These are phyloP conservation scores for Platygyra sinensis DNA, from an alignment of 64 coral and sea anemone genomes.

Conservation along the genomic window DNA sequence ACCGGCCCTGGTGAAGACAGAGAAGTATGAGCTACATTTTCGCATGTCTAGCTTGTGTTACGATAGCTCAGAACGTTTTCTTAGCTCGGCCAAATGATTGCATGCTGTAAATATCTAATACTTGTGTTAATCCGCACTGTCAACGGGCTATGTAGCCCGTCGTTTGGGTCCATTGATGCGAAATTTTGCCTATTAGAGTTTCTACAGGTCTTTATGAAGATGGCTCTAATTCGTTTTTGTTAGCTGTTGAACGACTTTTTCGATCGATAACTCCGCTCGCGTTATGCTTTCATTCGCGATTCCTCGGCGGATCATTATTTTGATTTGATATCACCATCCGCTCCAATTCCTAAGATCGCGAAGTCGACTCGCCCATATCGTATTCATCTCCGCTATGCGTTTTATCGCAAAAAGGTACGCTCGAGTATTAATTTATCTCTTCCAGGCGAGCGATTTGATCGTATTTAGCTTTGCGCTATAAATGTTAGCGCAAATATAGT, in stretches of 20 bases:
- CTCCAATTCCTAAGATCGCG: neutral
- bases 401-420: conserved; percentile 20
- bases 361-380: neutral
- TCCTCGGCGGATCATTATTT: neutral
- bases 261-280: neutral
- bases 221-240: neutral
- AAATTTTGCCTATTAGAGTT: conserved; percentile 5
- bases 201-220: neutral
- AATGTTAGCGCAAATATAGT: conserved; percentile 1
- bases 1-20: conserved; percentile 18
- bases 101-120: neutral
- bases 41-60: neutral
- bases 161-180: neutral
- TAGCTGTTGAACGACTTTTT: neutral
- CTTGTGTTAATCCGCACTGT: conserved; percentile 9
- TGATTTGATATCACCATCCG: neutral
- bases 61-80: neutral
- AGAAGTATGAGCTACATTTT: conserved; percentile 25
- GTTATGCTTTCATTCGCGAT: neutral
- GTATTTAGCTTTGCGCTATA: neutral
- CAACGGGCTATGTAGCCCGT: neutral
- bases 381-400: neutral
- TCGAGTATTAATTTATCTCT: neutral
- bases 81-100: neutral
- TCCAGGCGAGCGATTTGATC: neutral